Conservation (phyloP, 2,113 vertebrate species). For the Telmatochromis bifrenatus region DNA sequence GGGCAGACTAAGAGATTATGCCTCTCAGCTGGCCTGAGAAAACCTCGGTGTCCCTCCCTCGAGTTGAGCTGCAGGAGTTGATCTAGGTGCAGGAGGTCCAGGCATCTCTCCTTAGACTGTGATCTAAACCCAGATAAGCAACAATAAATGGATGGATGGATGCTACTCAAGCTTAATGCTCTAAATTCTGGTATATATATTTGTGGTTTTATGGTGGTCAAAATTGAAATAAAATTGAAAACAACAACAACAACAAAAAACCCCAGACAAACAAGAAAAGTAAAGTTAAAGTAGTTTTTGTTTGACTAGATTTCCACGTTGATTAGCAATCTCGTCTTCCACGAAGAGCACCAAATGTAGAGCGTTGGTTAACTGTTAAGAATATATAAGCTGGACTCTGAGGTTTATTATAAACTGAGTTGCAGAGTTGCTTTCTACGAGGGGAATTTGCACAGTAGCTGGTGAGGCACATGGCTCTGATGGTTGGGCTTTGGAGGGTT, state of each 20-base stretch:
- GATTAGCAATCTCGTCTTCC: neutral
- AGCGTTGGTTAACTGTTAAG: neutral
- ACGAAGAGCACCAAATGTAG: neutral
- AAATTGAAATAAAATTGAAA: neutral
- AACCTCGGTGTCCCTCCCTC: neutral
- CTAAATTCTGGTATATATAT: neutral
- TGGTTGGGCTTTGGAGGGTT: neutral
- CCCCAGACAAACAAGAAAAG: neutral
- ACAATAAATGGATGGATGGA: neutral
- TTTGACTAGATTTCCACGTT: neutral
- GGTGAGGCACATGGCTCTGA: neutral
- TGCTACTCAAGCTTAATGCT: neutral
- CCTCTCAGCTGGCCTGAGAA: neutral
- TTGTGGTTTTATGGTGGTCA: neutral
- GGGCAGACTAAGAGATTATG: neutral
- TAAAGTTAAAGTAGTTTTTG: neutral
- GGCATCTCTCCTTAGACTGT: neutral
- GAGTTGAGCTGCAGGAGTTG: neutral
- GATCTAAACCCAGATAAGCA: neutral
- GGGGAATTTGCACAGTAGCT: neutral
- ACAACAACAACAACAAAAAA: neutral
- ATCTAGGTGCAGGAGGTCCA: neutral
- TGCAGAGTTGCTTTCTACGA: neutral
- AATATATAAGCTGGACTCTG: neutral
- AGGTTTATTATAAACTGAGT: neutral